Evolutionary conservation across 2,113 vertebrate genomes (phyloP), one percentile per base, ranked within the genome.

Genomic region (Nicator chloris): DNA sequence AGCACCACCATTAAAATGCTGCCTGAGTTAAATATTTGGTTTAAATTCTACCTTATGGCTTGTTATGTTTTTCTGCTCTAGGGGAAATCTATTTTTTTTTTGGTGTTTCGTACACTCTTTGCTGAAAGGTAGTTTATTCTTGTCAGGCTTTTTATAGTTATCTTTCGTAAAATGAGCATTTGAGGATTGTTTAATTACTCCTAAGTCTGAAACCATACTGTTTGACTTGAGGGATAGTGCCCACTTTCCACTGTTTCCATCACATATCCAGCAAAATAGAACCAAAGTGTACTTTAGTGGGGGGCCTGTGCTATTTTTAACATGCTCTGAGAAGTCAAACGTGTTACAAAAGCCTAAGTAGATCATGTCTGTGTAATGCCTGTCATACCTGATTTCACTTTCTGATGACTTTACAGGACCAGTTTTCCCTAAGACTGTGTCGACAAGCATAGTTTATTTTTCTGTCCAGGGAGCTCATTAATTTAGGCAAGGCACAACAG

Each of bases 381-480:
- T 89, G 30, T 82, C 57, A 40, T 33, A 57, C 30, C 15, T 69
- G 44, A 60, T 86, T 64, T 68, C 30, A 33, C 71, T 63, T 83
- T 72, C 66, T 85, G 65, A 24, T 71, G 40, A 45, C 31, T 33
- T 82, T n/a, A n/a, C 59, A 72, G 45, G 24, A 75, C 16, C 18
- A 18, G 28, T 49, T 87, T 57, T 54, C 53, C 44, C 23, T 82
- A 57, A 33, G 9, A 4, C 15, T n/a, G 3, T 45, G 31, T 44
- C 40, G 31, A 49, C 49, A 49, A 59, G 23, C 44, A 30, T 5
- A 40, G 64, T 60, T 82, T n/a, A 68, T 63, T 73, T 84, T 89
- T 57, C 42, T 89, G 30, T 76, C 61, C 30, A 30, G 61, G 83
- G 35, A 57, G 30, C 47, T 92, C 64, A 33, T 84, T 96, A 66